Evolutionary conservation across 2,888 invertebrate genomes (phyloP).

Genomic region (Tetrapedia diversipes): DNA sequence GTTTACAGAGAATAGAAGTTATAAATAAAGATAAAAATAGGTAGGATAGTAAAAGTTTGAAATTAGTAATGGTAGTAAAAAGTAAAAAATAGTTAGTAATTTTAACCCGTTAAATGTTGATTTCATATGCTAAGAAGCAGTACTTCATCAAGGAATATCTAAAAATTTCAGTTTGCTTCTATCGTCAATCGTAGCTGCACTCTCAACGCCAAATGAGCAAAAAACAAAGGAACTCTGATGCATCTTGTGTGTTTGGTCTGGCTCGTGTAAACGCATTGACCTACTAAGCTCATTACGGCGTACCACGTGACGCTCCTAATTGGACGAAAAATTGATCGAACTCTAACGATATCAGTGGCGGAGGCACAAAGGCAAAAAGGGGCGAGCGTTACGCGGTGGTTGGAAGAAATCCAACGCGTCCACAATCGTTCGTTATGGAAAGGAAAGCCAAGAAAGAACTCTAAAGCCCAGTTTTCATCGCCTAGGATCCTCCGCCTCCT

Average conservation of each 20-base stretch:
- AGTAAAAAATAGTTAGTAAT: no score
- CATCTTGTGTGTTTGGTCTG: constrained; percentile 25
- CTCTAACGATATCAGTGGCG: constrained; percentile 48
- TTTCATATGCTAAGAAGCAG: no score
- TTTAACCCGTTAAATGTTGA: no score
- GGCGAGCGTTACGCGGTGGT: constrained; percentile 12
- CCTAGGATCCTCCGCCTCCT: constrained; percentile 29
- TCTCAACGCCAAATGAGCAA: constrained; percentile 8
- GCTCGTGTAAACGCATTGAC: constrained; percentile 57
- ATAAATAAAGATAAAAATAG: no score
- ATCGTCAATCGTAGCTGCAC: constrained; percentile 8
- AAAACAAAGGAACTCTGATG: constrained; percentile 21
- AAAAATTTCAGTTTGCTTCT: no score
- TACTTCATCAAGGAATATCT: no score
- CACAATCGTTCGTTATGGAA: constrained; percentile 14
- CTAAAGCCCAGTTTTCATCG: constrained; percentile 4
- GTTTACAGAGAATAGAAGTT: no score
- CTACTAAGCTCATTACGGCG: constrained; percentile 53
- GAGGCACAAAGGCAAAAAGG: constrained; percentile 13
- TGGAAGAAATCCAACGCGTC: constrained; percentile 61
- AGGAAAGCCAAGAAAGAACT: neutral
- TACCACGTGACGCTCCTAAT: constrained; percentile 54
- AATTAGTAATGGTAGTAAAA: no score
- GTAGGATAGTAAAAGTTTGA: no score
- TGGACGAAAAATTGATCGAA: constrained; percentile 68